Base-by-base conservation (phyloP, 1,140 invertebrate species). In the Calephelis nemesis region DNA sequence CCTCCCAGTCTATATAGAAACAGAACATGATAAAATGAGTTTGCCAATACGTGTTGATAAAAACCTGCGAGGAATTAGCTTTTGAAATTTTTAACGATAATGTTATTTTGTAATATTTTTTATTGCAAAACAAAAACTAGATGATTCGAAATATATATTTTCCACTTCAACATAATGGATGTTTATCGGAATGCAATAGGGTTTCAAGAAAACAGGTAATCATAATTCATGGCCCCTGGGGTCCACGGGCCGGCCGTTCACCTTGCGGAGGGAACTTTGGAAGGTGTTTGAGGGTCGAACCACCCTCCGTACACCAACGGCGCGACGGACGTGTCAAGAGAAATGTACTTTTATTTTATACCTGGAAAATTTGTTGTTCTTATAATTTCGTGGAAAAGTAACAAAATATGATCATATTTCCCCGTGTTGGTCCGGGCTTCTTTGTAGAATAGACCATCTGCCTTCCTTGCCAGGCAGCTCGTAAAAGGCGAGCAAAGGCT, bases 251-350 rank as follows among this genome's bases (percentile, higher is more conserved):
- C n/a, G 54, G 54, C 39, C 54, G 54, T 60, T 60, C 54, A 60
- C 54, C 54, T 60, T 40, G 30, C 54, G 19, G 11, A n/a, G 19
- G 54, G 30, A 60, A 60, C 52, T 60, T 60, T 60, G 11, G 12
- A 60, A 60, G 54, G 54, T 60, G 15, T 60, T 60, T 40, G 39
- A 60, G 54, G 54, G 54, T 60, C 54, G 9, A 39, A 40, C 10
- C 54, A 39, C 54, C 54, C 54, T 58, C 19, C 30, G 54, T 30
- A 60, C 54, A 7, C 39, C 30, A 60, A 45, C 4, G 42, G 42
- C 42, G 42, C 6, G 30, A 60, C 54, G 30, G 54, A 60, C 54
- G 39, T 10, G 30, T 39, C 30, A 54, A 30, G 54, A 40, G 19
- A 39, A 30, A 10, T 39, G 54, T 58, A 39, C 30, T 40, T 19